phyloP scores from a whole-genome alignment of 92 coral and sea anemone species.

The Porites divaricata region DNA sequence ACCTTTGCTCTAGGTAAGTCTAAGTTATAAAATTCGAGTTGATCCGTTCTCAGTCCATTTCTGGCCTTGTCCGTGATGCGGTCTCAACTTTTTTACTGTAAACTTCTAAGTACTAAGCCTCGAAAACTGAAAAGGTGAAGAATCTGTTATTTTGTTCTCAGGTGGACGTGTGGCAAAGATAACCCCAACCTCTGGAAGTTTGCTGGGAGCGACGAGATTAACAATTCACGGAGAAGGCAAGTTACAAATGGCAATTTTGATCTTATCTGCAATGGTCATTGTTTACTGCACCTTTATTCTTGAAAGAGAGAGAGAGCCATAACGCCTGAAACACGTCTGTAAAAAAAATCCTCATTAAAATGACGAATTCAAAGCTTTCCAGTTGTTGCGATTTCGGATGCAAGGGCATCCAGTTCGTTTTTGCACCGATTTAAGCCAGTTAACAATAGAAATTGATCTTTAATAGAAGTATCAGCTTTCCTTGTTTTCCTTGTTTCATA shows the following conservation, averaged over 20 bases:
- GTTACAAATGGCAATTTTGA: background rate
- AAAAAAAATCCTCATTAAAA: too few relatives aligned
- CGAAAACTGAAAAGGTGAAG: background rate
- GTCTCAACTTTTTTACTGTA: background rate
- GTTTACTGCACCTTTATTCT: too few relatives aligned
- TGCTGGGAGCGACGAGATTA: slow-evolving; percentile 62
- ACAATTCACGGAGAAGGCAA: slow-evolving; percentile 68
- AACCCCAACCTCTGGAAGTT: slow-evolving; percentile 62
- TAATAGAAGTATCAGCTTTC: slow-evolving; percentile 4
- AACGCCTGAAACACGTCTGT: too few relatives aligned
- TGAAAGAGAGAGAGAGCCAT: background rate
- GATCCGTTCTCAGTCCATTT: background rate
- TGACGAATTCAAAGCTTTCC: too few relatives aligned
- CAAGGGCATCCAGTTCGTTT: too few relatives aligned
- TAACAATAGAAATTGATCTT: slow-evolving; percentile 2
- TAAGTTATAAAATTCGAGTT: background rate
- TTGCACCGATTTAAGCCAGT: background rate
- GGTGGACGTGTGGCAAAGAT: slow-evolving; percentile 62
- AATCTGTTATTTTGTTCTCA: background rate
- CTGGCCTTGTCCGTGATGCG: background rate
- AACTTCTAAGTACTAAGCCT: background rate
- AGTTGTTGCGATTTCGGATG: too few relatives aligned
- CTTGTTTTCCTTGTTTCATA: background rate
- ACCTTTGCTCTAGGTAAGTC: slow-evolving; percentile 24
- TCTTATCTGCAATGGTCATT: background rate